Evolutionary conservation across 1,140 invertebrate genomes (phyloP).

Genomic region (Ganaspis sp.): DNA sequence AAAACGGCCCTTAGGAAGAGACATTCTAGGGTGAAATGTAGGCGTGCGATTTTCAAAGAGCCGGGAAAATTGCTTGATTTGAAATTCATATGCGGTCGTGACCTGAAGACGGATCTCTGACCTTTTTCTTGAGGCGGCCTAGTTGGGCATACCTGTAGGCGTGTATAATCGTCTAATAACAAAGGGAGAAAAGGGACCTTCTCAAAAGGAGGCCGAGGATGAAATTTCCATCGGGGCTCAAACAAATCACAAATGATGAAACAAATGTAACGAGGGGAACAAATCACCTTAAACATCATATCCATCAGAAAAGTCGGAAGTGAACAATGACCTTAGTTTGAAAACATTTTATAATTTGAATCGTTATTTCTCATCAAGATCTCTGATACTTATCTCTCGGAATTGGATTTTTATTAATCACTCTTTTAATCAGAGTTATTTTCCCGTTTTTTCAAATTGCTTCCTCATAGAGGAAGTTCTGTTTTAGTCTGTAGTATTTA

Average conservation of each 20-base stretch:
- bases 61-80: slow-evolving; percentile 70
- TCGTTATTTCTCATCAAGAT: neutral
- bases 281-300: neutral
- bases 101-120: slow-evolving; percentile 71
- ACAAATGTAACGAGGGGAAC: neutral
- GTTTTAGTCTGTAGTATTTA: too few species aligned
- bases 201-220: slow-evolving; percentile 34
- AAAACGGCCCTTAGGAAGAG: neutral
- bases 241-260: neutral
- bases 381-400: neutral
- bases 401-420: neutral
- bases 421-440: neutral
- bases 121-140: slow-evolving; percentile 64
- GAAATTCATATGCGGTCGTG: slow-evolving; percentile 74
- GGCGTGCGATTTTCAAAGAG: slow-evolving; percentile 48
- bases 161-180: slow-evolving; percentile 18
- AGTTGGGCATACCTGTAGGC: slow-evolving; percentile 36
- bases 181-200: slow-evolving; percentile 23
- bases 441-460: neutral
- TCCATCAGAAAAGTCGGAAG: slow-evolving; percentile 14
- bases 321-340: neutral
- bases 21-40: neutral
- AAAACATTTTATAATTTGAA: slow-evolving; percentile 16
- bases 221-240: neutral
- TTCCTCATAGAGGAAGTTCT: too few species aligned